Evolutionary conservation across 2,888 invertebrate genomes (phyloP).

Genomic region (Sphaerophoria taeniata): DNA sequence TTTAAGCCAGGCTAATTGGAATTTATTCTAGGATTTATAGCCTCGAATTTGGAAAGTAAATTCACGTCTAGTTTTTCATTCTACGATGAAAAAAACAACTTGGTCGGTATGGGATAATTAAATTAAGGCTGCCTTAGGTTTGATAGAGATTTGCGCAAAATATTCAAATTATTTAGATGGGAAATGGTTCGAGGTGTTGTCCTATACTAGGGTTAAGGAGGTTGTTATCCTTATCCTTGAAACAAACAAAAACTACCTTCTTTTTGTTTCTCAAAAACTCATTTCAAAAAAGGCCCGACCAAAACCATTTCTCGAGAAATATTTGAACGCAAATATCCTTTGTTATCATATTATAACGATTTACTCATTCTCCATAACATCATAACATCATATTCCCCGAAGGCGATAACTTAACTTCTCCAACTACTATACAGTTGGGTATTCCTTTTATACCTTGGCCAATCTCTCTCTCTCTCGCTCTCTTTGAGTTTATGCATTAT

Average conservation of each 20-base stretch:
- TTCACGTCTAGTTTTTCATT: neutral
- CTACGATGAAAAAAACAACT: neutral
- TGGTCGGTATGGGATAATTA: neutral
- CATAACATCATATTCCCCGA: constrained; percentile 29
- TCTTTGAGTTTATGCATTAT: no score
- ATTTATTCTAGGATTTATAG: constrained; percentile 33
- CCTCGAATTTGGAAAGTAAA: neutral
- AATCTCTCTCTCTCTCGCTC: no score
- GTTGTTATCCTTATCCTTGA: constrained; percentile 25
- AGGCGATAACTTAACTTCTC: constrained; percentile 46
- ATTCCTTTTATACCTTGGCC: neutral
- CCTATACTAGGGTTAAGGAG: neutral
- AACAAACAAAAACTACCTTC: neutral
- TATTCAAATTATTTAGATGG: constrained; percentile 17
- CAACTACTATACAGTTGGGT: neutral
- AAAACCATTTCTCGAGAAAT: neutral
- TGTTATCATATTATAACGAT: constrained; percentile 44
- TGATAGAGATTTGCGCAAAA: neutral
- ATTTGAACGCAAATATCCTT: constrained; percentile 15
- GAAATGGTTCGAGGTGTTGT: neutral
- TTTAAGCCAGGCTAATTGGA: constrained; percentile 52
- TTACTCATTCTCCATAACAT: constrained; percentile 30
- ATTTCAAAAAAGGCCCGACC: constrained; percentile 12
- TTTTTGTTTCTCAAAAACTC: neutral
- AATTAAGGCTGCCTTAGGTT: neutral